Conservation (phyloP, 2,113 vertebrate genomes). For the Chrysemys picta region DNA sequence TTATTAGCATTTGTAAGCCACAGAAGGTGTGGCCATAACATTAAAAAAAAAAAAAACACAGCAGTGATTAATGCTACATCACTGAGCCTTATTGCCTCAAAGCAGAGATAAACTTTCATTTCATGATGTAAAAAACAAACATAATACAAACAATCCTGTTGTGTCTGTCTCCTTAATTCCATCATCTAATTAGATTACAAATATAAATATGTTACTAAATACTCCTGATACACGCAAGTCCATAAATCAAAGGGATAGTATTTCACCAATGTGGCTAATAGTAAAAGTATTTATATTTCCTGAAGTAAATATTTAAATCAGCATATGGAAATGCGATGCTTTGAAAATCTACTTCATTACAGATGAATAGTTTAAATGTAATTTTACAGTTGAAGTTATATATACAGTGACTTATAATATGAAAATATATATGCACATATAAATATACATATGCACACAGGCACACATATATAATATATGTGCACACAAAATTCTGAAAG, state of each 20-base stretch:
- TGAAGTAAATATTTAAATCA: slow-evolving; percentile 1
- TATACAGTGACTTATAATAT: not conserved
- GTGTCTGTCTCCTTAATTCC: not conserved
- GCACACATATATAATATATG: not conserved
- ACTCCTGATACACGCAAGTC: slow-evolving; percentile 2
- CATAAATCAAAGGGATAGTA: not conserved
- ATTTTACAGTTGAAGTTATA: slow-evolving; percentile 10
- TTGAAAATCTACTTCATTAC: not conserved
- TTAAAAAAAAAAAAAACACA: not conserved
- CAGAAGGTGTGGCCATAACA: slow-evolving; percentile 53
- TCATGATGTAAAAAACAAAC: not conserved
- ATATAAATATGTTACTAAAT: not conserved
- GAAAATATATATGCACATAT: not conserved
- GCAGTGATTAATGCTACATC: slow-evolving; percentile 20
- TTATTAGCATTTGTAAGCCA: not conserved
- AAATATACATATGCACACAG: not conserved
- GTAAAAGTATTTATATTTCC: not conserved
- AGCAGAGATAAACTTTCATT: not conserved
- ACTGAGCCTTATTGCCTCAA: slow-evolving; percentile 6
- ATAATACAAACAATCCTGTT: not conserved
- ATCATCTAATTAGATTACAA: not conserved
- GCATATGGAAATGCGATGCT: not conserved
- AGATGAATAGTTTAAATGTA: not conserved
- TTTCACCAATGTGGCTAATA: not conserved
- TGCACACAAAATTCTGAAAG: not conserved